phyloP scores from a whole-genome alignment of 2,113 vertebrate species.

The Tupaia tana region DNA sequence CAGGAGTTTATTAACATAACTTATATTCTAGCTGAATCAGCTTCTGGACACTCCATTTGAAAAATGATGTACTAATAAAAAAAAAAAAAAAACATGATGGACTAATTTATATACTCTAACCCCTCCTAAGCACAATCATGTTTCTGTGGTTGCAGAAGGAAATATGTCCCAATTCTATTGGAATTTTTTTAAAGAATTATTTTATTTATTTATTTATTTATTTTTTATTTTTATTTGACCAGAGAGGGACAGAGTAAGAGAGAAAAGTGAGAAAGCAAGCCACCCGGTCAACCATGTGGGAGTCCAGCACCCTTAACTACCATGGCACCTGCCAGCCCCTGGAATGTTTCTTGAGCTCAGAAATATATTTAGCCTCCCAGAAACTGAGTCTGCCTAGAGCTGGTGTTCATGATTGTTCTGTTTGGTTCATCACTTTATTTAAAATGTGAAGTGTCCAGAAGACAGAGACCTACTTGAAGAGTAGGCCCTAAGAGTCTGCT shows the following conservation, averaged over 20 bases:
- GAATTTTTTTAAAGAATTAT: neutral
- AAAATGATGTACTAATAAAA: constrained; percentile 12
- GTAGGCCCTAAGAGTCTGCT: neutral
- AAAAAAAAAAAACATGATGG: too few species aligned
- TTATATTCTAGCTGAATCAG: constrained; percentile 61
- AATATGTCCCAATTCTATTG: neutral
- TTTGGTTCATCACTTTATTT: neutral
- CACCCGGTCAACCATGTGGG: too few species aligned
- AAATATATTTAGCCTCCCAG: neutral
- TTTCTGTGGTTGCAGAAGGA: neutral
- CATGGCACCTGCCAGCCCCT: neutral
- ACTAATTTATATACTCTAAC: neutral
- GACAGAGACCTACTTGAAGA: neutral
- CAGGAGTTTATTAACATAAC: constrained; percentile 55
- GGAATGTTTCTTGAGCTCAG: neutral
- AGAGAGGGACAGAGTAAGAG: too few species aligned
- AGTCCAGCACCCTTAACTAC: too few species aligned
- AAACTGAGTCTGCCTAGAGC: neutral
- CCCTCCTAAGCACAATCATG: neutral
- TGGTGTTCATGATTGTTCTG: neutral
- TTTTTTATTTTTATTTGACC: too few species aligned
- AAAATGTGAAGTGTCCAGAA: neutral
- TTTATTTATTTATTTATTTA: too few species aligned
- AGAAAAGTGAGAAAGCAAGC: too few species aligned
- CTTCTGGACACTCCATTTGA: neutral